Base-by-base conservation (phyloP, 1,140 invertebrate species). In the Sesamia nonagrioides region DNA sequence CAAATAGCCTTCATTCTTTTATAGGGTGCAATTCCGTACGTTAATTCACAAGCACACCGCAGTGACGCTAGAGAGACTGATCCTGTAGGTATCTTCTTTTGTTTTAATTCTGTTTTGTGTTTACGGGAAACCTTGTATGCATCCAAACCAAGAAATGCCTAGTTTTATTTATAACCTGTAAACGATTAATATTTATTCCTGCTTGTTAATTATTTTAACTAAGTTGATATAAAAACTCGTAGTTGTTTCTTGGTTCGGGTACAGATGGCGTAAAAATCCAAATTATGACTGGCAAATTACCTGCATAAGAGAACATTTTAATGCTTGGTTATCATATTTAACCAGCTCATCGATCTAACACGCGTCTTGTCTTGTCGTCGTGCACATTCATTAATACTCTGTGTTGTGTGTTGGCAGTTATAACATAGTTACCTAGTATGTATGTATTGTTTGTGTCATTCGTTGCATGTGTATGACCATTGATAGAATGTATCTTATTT, bases 71-170 rank as follows among this genome's bases (percentile, higher is more conserved):
- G 86, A 90, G 96, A 96, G 89, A 90, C 87, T 80, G 95, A 95
- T 79, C 96, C 96, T 90, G 96, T 96, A 96, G 94, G 96, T 96
- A 96, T 95, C 92, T 77, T 73, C 56, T 83, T 77, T 86, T 91
- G 86, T 86, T 86, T 86, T 83, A 79, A 82, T 84, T 84, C 66
- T 77, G 84, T 83, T 82, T 68, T 77, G 61, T 71, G 60, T 75
- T 58, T 82, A 72, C 66, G 72, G 75, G 21, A 74, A 74, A 33
- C 11, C 9, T 61, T 73, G 3, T 50, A 52, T 27, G 48, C 37
- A 33, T 73, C 33, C 66, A 37, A 27, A 6, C 48, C 66, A 45
- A 69, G 42, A 69, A 69, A 69, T 35, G 7, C 6, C 21, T 69
- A 27, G 45, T n/a, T 33, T 15, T 50, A 50, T 33, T 15, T 50